Percentiles rank a stretch among this genome's conserved stretches.
Conservation (phyloP, 1,140 invertebrate genomes). For the Armadillidium nasatum region DNA sequence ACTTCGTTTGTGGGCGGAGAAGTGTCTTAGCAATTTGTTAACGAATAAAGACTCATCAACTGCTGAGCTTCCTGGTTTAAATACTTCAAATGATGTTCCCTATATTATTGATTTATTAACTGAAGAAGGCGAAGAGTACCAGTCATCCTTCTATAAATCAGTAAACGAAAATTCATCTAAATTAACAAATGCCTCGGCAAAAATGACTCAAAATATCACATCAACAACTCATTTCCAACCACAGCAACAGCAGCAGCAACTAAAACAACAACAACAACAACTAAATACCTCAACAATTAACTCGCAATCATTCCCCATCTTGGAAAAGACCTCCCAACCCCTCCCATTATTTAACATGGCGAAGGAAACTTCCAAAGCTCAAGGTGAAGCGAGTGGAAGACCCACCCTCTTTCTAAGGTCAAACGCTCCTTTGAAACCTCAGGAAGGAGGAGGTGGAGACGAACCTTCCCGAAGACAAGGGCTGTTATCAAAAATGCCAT, state of each 20-base stretch:
- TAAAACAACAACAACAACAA: too few species aligned
- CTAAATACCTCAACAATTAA: neutral
- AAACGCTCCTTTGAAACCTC: neutral
- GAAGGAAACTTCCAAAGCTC: neutral
- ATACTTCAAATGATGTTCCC: neutral
- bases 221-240: neutral
- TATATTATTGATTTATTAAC: neutral
- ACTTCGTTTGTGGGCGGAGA: neutral
- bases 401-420: slow-evolving; percentile 5
- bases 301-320: neutral
- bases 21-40: neutral
- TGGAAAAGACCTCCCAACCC: neutral
- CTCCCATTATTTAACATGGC: neutral
- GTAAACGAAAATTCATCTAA: too few species aligned
- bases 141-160: too few species aligned
- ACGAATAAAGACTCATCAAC: neutral
- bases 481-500: neutral
- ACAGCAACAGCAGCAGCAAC: too few species aligned
- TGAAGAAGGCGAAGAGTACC: neutral
- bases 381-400: slow-evolving; percentile 1
- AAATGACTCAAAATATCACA: neutral
- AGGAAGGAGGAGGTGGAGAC: neutral
- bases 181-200: neutral
- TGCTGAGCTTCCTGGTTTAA: neutral
- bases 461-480: neutral